Conservation (phyloP, 2,797 vertebrate species). For the Xenopus petersii region DNA sequence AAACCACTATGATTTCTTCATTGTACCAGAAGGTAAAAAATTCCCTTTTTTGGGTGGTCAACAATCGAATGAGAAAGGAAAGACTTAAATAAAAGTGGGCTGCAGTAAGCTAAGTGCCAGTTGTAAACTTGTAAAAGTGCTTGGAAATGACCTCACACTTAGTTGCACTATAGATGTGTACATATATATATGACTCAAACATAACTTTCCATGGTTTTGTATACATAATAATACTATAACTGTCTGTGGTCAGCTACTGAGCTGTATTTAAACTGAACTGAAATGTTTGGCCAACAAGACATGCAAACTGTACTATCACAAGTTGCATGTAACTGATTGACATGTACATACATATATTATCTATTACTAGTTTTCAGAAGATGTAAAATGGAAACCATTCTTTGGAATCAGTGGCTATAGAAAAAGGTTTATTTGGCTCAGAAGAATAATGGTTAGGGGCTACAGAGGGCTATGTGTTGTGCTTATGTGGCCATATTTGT, state of each 20-base stretch:
- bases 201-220: constrained; percentile 15
- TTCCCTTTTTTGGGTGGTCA: too few species aligned
- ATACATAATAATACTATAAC: background rate
- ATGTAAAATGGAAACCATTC: background rate
- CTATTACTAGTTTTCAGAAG: background rate
- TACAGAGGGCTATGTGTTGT: too few species aligned
- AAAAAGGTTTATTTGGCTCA: too few species aligned
- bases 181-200: constrained; percentile 25
- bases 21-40: too few species aligned
- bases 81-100: too few species aligned
- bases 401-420: background rate
- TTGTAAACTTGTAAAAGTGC: constrained; percentile 1
- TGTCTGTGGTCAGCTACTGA: constrained; percentile 13
- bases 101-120: too few species aligned
- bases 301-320: background rate
- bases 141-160: constrained; percentile 14
- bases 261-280: background rate
- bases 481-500: too few species aligned
- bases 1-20: too few species aligned
- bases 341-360: background rate
- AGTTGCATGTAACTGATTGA: background rate
- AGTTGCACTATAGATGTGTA: background rate
- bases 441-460: too few species aligned
- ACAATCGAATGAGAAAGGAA: too few species aligned
- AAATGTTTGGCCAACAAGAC: background rate